phyloP scores from a whole-genome alignment of 2,113 vertebrate genomes.

The Dunckerocampus dactyliophorus region DNA sequence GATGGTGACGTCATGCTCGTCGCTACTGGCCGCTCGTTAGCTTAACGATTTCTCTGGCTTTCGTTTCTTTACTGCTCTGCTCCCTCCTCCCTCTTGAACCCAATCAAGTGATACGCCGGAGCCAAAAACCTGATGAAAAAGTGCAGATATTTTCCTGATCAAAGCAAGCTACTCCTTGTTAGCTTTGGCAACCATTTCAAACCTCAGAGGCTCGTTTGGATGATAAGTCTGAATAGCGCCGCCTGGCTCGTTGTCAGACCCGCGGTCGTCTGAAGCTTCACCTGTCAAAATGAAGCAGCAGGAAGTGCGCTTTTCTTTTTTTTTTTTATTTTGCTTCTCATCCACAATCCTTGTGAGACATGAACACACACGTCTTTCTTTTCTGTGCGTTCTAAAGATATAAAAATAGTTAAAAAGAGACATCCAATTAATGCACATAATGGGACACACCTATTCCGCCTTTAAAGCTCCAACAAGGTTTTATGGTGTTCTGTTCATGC shows the following conservation, averaged over 20 bases:
- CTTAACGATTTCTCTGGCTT: conserved; percentile 48
- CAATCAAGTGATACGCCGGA: conserved; percentile 47
- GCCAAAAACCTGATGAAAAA: conserved; percentile 63
- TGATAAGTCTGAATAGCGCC: conserved; percentile 39
- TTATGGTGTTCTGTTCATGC: no score
- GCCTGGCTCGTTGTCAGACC: conserved; percentile 39
- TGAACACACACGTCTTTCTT: no score
- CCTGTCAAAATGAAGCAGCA: conserved; percentile 19
- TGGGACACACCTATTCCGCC: no score
- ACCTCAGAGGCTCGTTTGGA: conserved; percentile 42
- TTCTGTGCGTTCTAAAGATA: no score
- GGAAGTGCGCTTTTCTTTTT: no score
- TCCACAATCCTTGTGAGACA: no score
- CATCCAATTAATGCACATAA: no score
- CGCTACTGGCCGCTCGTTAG: conserved; percentile 34
- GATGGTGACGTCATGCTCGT: neutral
- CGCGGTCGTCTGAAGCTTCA: conserved; percentile 1
- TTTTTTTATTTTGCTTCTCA: no score
- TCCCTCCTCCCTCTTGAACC: conserved; percentile 9
- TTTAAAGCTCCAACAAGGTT: no score
- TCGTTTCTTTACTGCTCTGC: conserved; percentile 23
- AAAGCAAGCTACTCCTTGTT: conserved; percentile 57
- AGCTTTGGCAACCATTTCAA: conserved; percentile 62
- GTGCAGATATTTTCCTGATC: conserved; percentile 59
- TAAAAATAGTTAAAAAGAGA: no score